Percentiles rank a stretch among this genome's conserved stretches.
phyloP scores from a whole-genome alignment of 1,140 invertebrate genomes.

The Trichonephila inaurata region DNA sequence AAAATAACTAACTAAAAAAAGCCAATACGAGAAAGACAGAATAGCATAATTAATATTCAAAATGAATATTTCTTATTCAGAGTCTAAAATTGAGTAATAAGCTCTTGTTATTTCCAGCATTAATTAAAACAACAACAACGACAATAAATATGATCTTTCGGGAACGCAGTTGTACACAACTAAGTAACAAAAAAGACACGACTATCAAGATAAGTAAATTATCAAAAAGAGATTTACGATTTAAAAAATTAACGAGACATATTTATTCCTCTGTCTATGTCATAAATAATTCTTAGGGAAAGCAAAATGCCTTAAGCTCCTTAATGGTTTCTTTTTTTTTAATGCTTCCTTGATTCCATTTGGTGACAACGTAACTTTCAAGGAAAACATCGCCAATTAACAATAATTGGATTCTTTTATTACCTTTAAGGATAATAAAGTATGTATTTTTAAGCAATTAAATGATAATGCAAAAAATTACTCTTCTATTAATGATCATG shows the following conservation, averaged over 20 bases:
- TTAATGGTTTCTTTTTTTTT: conserved; percentile 7
- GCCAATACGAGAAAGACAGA: no score
- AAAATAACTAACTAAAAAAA: no score
- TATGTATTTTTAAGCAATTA: conserved; percentile 54
- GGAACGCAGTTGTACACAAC: not conserved
- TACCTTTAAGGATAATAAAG: conserved; percentile 46
- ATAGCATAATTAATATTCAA: conserved; percentile 10
- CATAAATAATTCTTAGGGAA: conserved; percentile 45
- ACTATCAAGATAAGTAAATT: conserved; percentile 25
- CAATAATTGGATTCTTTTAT: conserved; percentile 57
- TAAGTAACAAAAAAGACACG: conserved; percentile 13
- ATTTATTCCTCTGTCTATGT: conserved; percentile 30
- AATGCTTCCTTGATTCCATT: not conserved
- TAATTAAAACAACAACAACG: not conserved
- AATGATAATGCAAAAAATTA: conserved; percentile 40
- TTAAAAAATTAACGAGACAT: conserved; percentile 52
- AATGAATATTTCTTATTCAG: not conserved
- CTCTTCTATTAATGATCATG: conserved; percentile 8
- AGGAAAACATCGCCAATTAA: conserved; percentile 49
- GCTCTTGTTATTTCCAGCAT: not conserved
- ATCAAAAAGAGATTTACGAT: conserved; percentile 42
- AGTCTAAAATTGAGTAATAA: not conserved
- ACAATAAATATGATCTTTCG: not conserved
- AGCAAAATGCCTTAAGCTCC: conserved; percentile 32
- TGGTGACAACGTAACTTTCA: conserved; percentile 44